phyloP scores from a whole-genome alignment of 2,797 vertebrate genomes.

The Arremon brunneinucha region DNA sequence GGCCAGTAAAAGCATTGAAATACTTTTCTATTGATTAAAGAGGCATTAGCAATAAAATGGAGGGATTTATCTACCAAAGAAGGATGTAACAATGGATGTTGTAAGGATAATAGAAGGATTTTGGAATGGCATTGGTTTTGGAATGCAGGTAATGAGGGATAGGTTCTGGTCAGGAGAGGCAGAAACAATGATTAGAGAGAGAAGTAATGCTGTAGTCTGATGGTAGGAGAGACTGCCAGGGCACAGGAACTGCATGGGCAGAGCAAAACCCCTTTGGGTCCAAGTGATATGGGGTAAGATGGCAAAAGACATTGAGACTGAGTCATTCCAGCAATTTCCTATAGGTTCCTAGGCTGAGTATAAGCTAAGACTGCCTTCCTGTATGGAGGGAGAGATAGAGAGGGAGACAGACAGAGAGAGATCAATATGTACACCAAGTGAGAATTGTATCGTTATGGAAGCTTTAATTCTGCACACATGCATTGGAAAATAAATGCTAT shows the following conservation, averaged over 20 bases:
- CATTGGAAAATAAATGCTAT: not conserved
- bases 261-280: not conserved
- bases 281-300: not conserved
- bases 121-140: not conserved
- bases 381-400: too few species aligned
- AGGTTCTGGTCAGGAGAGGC: not conserved
- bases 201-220: not conserved
- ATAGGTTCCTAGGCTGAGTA: not conserved
- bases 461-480: not conserved
- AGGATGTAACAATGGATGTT: not conserved
- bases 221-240: not conserved
- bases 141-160: not conserved
- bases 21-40: not conserved
- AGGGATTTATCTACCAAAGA: not conserved
- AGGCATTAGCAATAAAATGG: not conserved
- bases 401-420: not conserved
- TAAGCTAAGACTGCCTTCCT: not conserved
- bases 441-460: not conserved
- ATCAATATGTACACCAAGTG: not conserved
- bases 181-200: not conserved
- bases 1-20: not conserved
- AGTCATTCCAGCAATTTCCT: not conserved
- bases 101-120: not conserved
- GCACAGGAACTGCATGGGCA: not conserved
- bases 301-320: not conserved